These are phyloP conservation scores for Brachycybe producta DNA, from an alignment of 2,888 invertebrate species.

Conservation along the genomic window DNA sequence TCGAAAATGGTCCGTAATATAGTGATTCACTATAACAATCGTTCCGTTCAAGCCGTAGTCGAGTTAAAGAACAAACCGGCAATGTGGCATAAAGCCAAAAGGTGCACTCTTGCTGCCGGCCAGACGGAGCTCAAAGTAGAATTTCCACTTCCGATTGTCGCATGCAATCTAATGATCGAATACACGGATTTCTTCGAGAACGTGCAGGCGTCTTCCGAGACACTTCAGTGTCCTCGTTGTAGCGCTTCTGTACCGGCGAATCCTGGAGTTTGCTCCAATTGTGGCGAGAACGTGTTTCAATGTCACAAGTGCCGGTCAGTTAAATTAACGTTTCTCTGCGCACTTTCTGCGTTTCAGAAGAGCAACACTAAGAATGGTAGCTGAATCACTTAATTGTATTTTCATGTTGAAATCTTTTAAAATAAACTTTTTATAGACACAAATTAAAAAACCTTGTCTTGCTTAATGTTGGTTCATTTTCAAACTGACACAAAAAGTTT, in stretches of 20 bases:
- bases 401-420: no score
- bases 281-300: constrained; percentile 97
- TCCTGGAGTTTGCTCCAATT: constrained; percentile 92
- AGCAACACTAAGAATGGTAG: no score
- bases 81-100: constrained; percentile 94
- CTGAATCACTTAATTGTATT: no score
- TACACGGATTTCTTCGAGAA: constrained; percentile 97
- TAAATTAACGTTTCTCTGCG: no score
- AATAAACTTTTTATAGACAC: no score
- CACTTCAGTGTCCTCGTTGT: constrained; percentile 87
- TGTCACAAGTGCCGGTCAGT: constrained; percentile 87
- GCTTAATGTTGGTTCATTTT: no score
- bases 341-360: no score
- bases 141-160: constrained; percentile 90
- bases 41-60: constrained; percentile 84
- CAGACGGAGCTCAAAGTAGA: constrained; percentile 95
- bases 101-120: constrained; percentile 73
- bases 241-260: constrained; percentile 93
- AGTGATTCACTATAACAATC: constrained; percentile 92
- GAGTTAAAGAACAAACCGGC: constrained; percentile 92
- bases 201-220: constrained; percentile 82
- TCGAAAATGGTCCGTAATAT: constrained; percentile 94
- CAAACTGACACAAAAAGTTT: no score
- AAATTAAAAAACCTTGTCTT: background rate
- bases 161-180: constrained; percentile 96